Evolutionary conservation across 2,888 invertebrate genomes (phyloP), one percentile per base, ranked within the genome.

Genomic region (Nowickia ferox): DNA sequence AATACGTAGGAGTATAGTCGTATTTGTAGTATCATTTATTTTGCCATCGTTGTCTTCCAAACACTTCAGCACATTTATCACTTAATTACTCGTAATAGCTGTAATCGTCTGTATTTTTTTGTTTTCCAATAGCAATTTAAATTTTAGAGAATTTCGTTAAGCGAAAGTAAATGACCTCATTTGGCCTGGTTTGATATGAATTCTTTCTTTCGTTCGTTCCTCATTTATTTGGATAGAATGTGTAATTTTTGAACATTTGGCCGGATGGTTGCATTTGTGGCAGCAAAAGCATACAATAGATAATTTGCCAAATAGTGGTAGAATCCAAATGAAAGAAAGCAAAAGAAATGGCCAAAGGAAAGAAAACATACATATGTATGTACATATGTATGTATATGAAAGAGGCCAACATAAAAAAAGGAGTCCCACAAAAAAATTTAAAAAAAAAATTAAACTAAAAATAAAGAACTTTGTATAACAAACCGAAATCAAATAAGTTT

Each of bases 141-240:
- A 61, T 63, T 66, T 57, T 66, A 11, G 38, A 59, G 61, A 86
- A 69, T 77, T 63, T 84, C 44, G 75, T 81, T 76, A 84, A 87
- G 83, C 84, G 87, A 87, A 87, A 87, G 87, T 87, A 87, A 86
- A 86, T 87, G 87, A 87, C 87, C 87, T 87, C 86, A 80, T 83
- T 83, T 87, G 87, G 81, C 87, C 87, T 84, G 87, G 59, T 87
- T 84, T 84, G 75, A 79, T 84, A 74, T 15, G 63, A 44, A 57
- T 65, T 72, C 65, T 40, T 63, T 65, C 55, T 11, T n/a, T 69
- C 17, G 8, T 55, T 55, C 44, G 15, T 66, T 13, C 13, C 55
- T 40, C 65, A 17, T 53, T 61, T 66, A 57, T 59, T 78, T 72
- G 46, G 42, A 9, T 38, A 51, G 38, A 84, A 72, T 68, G 72